These are phyloP conservation scores for Danio kyathit DNA, from an alignment of 2,797 vertebrate species.

Conservation along the genomic window DNA sequence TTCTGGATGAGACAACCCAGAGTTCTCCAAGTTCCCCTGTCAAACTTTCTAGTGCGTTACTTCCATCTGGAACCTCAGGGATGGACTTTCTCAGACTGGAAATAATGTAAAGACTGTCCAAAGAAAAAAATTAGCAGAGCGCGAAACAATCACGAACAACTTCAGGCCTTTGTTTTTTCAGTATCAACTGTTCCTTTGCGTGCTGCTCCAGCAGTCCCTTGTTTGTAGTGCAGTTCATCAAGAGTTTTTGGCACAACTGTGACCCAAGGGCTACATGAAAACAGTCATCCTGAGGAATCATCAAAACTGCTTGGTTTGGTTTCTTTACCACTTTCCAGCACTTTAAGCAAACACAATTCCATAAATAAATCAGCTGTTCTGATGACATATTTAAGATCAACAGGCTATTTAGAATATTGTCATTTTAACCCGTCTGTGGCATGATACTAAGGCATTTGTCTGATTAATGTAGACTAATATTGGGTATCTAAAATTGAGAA, in stretches of 20 bases:
- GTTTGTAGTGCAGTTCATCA: constrained; percentile 62
- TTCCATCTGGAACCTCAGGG: constrained; percentile 74
- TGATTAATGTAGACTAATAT: not conserved
- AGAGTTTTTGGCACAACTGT: constrained; percentile 79
- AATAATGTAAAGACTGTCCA: constrained; percentile 67
- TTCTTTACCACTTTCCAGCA: constrained; percentile 51
- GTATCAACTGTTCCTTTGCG: constrained; percentile 68
- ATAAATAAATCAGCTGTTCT: constrained; percentile 45
- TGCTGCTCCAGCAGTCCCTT: constrained; percentile 68
- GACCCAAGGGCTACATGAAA: constrained; percentile 69
- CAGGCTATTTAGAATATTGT: constrained; percentile 20
- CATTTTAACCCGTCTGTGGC: constrained; percentile 24
- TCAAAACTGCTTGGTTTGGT: constrained; percentile 63
- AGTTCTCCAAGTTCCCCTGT: constrained; percentile 72
- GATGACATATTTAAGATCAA: constrained; percentile 49
- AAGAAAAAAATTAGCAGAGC: constrained; percentile 27
- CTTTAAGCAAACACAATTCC: constrained; percentile 48
- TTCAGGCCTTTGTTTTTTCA: constrained; percentile 65
- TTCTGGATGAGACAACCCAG: constrained; percentile 59
- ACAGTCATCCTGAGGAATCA: constrained; percentile 76
- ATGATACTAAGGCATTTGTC: not conserved
- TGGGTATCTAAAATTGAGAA: not conserved
- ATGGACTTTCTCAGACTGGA: constrained; percentile 65
- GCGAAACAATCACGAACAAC: constrained; percentile 21
- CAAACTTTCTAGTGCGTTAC: constrained; percentile 80